phyloP scores from a whole-genome alignment of 1,140 invertebrate species.

The Goniozus legneri region DNA sequence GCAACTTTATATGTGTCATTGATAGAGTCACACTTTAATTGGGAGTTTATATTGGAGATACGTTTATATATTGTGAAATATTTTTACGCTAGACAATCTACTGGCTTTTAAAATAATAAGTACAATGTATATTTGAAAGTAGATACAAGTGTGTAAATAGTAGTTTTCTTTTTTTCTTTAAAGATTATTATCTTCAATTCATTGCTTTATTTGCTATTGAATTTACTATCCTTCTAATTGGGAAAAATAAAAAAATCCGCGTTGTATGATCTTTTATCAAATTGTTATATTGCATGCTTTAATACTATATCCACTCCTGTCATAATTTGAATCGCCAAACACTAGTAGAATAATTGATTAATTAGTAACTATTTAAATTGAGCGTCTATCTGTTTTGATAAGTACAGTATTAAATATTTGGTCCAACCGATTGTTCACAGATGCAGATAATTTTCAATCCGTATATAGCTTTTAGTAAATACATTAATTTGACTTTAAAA shows the following conservation, averaged over 20 bases:
- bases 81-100: too few relatives aligned
- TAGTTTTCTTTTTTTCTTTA: background rate
- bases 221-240: background rate
- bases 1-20: too few relatives aligned
- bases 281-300: background rate
- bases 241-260: background rate
- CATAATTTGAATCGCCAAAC: background rate
- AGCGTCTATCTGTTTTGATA: background rate
- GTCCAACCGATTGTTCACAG: background rate
- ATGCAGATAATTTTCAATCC: too few relatives aligned
- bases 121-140: too few relatives aligned
- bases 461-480: too few relatives aligned
- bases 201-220: background rate
- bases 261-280: background rate
- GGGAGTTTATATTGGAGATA: too few relatives aligned
- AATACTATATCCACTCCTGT: constrained; percentile 11
- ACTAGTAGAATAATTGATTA: background rate
- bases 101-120: too few relatives aligned
- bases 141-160: too few relatives aligned
- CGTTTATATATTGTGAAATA: too few relatives aligned
- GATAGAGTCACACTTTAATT: too few relatives aligned
- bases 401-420: constrained; percentile 3
- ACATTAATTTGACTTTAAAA: too few relatives aligned
- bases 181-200: background rate
- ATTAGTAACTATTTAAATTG: background rate